phyloP scores from a whole-genome alignment of 2,113 vertebrate species.

The Syrrhaptes paradoxus region DNA sequence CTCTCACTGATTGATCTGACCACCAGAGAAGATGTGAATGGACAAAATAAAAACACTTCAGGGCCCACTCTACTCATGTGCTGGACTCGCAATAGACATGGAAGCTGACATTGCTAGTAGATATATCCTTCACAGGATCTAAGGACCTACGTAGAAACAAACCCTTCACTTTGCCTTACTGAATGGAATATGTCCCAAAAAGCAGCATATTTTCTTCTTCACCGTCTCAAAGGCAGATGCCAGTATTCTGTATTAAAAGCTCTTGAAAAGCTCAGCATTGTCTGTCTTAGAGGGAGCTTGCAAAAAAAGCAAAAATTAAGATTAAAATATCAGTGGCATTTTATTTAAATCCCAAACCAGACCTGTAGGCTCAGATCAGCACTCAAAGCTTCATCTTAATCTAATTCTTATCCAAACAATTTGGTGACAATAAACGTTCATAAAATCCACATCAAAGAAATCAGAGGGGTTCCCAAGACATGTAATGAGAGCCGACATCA shows the following conservation, averaged over 20 bases:
- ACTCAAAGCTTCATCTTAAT: not conserved
- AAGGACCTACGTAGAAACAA: not conserved
- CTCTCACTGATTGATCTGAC: not conserved
- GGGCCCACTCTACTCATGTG: not conserved
- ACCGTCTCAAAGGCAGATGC: not conserved
- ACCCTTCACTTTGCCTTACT: not conserved
- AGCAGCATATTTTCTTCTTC: not conserved
- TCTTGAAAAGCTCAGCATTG: not conserved
- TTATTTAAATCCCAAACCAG: not conserved
- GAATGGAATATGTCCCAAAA: not conserved
- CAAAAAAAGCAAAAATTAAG: not conserved
- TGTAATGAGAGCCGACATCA: not conserved
- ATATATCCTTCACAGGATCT: not conserved
- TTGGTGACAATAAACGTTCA: not conserved
- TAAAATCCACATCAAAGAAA: conserved; percentile 1
- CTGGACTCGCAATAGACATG: not conserved
- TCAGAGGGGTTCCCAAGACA: not conserved
- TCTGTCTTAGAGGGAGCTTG: not conserved
- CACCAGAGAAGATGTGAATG: not conserved
- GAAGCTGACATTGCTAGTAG: not conserved
- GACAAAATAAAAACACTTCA: not conserved
- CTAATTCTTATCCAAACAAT: conserved; percentile 22
- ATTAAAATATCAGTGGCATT: not conserved
- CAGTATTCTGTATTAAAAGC: not conserved
- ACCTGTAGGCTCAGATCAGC: not conserved